Base-by-base conservation (phyloP, 2,113 vertebrate genomes). In the Gorsachius goisagi region DNA sequence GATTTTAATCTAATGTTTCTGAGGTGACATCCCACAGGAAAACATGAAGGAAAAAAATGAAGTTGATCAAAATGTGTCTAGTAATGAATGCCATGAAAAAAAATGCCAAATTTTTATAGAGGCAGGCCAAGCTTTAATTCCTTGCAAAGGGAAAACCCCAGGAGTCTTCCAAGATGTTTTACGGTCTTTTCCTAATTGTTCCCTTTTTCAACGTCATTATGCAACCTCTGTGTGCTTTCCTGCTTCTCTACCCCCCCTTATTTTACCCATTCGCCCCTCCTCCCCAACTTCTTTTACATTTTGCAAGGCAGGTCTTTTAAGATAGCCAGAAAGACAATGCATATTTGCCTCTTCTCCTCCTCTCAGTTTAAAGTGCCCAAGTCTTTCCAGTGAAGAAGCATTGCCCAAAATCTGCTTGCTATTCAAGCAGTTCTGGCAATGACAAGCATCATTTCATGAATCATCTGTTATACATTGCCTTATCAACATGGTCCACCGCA, bases 401-500 rank as follows among this genome's bases (percentile, higher is more conserved):
- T 3, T 85, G 85, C 89, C 93, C 91, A 95, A 96, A 95, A 95
- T 95, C 89, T 91, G 84, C 91, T 93, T 41, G n/a, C 84, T 93
- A 64, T 78, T 96, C 89, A 76, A 75, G 91, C 77, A 86, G 67
- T 20, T 72, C 82, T 94, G 92, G 90, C 92, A 93, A 26, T 44
- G 85, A 76, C 84, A 89, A 79, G 91, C 77, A 85, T 79, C 91
- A 55, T 87, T 94, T 88, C 67, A 85, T 76, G 71, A 94, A 95
- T 95, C 95, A 95, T 88, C 87, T 89, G 91, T 88, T 82, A 88
- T 32, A 64, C 45, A 79, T 18, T 32, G 82, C 89, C 78, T 94
- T 91, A 96, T 93, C 94, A 89, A 95, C 84, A 75, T 3, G 37
- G 85, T 72, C 91, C 74, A 82, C 68, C 82, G 86, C 79, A 88